These are phyloP conservation scores for Arenaria interpres DNA, from an alignment of 2,113 vertebrate species.

Conservation along the genomic window DNA sequence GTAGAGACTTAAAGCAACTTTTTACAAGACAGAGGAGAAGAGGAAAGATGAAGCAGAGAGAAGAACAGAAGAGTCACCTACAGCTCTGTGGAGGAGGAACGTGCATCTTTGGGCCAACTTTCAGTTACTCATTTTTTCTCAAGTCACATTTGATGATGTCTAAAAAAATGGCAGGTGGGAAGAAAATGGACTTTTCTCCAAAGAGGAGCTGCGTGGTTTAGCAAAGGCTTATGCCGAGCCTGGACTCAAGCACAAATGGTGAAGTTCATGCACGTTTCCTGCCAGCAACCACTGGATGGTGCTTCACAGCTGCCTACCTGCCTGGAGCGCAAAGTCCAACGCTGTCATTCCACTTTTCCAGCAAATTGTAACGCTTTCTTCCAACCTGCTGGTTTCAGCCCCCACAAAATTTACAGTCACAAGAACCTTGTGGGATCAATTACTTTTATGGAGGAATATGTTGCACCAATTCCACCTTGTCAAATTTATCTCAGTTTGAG, in stretches of 20 bases:
- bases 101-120: not conserved
- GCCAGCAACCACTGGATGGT: rapidly evolving
- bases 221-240: not conserved
- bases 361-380: not conserved
- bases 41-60: not conserved
- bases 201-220: not conserved
- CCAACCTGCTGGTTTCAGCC: not conserved
- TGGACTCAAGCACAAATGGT: not conserved
- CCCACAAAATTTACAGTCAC: not conserved
- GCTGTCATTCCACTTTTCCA: not conserved
- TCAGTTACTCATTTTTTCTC: not conserved
- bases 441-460: not conserved
- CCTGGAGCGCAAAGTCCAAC: not conserved
- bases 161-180: not conserved
- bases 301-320: not conserved
- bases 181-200: not conserved
- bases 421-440: not conserved
- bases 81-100: not conserved
- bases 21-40: not conserved
- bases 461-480: not conserved
- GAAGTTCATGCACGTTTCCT: rapidly evolving
- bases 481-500: not conserved
- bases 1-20: not conserved
- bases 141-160: not conserved
- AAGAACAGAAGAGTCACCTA: not conserved